These are phyloP conservation scores for Hipposideros armiger DNA, from an alignment of 2,113 vertebrate genomes.

Conservation along the genomic window DNA sequence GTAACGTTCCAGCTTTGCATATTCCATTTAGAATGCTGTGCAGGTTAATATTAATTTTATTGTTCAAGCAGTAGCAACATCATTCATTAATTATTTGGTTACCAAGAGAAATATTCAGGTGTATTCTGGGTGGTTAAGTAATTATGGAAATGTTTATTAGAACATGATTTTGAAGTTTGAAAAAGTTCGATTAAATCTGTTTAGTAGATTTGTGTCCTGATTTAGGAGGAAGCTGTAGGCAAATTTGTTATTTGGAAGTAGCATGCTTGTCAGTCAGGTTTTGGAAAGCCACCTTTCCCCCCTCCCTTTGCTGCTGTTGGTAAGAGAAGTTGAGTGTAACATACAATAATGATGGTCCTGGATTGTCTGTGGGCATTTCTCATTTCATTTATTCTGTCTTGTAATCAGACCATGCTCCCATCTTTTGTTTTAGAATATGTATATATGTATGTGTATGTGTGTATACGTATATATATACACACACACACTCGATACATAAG, in stretches of 20 bases:
- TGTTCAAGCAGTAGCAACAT: background rate
- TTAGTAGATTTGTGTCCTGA: slow-evolving; percentile 27
- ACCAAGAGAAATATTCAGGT: background rate
- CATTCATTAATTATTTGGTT: background rate
- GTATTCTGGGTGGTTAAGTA: slow-evolving; percentile 25
- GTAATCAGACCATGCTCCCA: background rate
- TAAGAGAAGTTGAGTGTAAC: slow-evolving; percentile 10
- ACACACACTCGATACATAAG: background rate
- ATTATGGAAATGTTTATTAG: background rate
- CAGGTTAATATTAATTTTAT: background rate
- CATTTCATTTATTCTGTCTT: slow-evolving; percentile 40
- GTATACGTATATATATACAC: too few relatives aligned
- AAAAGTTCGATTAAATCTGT: background rate
- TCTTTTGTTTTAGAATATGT: background rate
- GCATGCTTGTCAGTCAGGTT: background rate
- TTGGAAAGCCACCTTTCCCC: background rate
- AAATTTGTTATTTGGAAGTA: background rate
- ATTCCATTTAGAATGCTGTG: background rate
- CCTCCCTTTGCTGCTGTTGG: background rate
- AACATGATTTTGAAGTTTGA: slow-evolving; percentile 53
- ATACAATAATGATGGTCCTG: background rate
- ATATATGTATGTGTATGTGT: background rate
- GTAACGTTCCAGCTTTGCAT: background rate
- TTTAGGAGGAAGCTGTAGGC: background rate
- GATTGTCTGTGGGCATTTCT: slow-evolving; percentile 27